A percentile compares a stretch with the other conserved stretches of the same genome.
These are phyloP conservation scores for Sus cebifrons DNA, from an alignment of 2,797 vertebrate genomes.

Conservation along the genomic window DNA sequence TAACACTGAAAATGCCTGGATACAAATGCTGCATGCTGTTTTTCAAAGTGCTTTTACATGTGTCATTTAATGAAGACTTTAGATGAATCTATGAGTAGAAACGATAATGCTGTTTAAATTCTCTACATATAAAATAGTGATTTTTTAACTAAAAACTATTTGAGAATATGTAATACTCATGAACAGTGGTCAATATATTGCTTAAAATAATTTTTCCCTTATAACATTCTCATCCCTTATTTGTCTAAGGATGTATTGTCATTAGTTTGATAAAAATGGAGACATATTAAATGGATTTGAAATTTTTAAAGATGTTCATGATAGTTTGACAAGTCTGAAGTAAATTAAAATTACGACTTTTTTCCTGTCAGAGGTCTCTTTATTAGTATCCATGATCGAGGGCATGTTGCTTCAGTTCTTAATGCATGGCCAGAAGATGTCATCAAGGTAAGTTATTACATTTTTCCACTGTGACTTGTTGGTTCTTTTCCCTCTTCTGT, in stretches of 20 bases:
- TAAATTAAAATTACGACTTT: slow-evolving; percentile 40
- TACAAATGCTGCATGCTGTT: background rate
- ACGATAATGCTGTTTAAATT: slow-evolving; percentile 39
- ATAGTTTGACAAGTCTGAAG: slow-evolving; percentile 47
- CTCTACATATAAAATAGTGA: background rate
- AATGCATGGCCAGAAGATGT: slow-evolving; percentile 96
- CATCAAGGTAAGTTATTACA: slow-evolving; percentile 92
- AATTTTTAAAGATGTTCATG: background rate
- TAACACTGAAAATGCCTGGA: background rate
- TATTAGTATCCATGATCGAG: slow-evolving; percentile 96
- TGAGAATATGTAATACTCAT: background rate
- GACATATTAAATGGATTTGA: background rate
- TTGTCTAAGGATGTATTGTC: slow-evolving; percentile 62
- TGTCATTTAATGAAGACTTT: slow-evolving; percentile 45
- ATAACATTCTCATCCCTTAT: background rate
- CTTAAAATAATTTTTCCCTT: slow-evolving; percentile 37
- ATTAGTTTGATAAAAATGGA: slow-evolving; percentile 48
- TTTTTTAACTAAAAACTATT: slow-evolving; percentile 55
- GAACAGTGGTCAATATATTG: background rate
- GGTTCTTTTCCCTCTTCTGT: background rate
- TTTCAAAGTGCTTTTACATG: slow-evolving; percentile 36
- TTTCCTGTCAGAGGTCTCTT: slow-evolving; percentile 95
- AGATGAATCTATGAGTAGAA: background rate
- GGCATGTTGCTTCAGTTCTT: slow-evolving; percentile 95
- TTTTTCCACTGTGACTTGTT: slow-evolving; percentile 10